phyloP scores from a whole-genome alignment of 2,888 invertebrate genomes.

The Rutpela maculata region DNA sequence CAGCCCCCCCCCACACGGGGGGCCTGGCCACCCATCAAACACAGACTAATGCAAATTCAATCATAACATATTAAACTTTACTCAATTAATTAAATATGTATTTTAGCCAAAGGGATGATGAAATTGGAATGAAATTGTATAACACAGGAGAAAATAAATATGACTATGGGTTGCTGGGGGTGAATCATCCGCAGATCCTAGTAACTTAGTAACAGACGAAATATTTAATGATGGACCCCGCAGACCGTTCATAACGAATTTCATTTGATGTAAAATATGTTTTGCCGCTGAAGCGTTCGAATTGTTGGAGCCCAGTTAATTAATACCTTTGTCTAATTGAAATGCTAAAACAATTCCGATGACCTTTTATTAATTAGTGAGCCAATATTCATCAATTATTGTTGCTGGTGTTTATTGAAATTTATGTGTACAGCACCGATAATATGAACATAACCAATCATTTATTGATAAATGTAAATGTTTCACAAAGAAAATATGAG shows the following conservation, averaged over 20 bases:
- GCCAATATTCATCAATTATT: neutral
- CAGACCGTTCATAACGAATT: constrained; percentile 4
- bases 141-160: neutral
- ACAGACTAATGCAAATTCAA: neutral
- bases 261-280: constrained; percentile 7
- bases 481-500: too few species aligned
- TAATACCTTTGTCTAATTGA: constrained; percentile 1
- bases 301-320: neutral
- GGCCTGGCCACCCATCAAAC: too few species aligned
- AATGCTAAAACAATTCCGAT: constrained; percentile 1
- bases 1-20: too few species aligned
- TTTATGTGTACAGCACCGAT: neutral
- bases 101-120: neutral
- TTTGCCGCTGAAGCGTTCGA: neutral
- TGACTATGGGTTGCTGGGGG: neutral
- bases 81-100: neutral
- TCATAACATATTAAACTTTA: neutral
- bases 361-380: neutral
- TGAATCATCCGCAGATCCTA: neutral
- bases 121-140: neutral
- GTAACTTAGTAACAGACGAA: neutral
- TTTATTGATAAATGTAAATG: too few species aligned
- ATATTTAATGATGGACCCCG: constrained; percentile 2
- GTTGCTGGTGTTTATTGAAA: neutral
- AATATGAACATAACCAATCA: neutral